These are phyloP conservation scores for Drosophila leonis DNA, from an alignment of 2,888 invertebrate species.

Conservation along the genomic window DNA sequence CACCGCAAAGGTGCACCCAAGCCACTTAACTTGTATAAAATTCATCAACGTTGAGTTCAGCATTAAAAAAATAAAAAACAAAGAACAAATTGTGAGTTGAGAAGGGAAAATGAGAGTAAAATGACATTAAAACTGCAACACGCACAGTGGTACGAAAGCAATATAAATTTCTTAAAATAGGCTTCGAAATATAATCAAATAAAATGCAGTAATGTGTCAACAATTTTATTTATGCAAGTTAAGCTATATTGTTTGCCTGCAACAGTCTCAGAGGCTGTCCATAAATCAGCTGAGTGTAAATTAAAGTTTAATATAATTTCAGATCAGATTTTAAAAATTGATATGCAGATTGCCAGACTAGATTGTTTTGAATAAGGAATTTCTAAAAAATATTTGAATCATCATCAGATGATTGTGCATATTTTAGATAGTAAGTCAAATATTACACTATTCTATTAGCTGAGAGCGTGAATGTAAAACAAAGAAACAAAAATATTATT, in stretches of 20 bases:
- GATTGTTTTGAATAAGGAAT: too few relatives aligned
- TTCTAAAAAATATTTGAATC: neutral
- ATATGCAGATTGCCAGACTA: too few relatives aligned
- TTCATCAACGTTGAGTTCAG: slow-evolving; percentile 50
- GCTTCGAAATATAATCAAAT: neutral
- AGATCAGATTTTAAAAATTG: too few relatives aligned
- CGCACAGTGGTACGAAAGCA: slow-evolving; percentile 28
- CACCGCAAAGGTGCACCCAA: slow-evolving; percentile 28
- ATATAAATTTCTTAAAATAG: neutral
- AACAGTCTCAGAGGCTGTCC: too few relatives aligned
- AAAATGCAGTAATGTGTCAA: too few relatives aligned
- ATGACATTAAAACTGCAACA: slow-evolving; percentile 27
- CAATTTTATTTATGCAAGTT: too few relatives aligned
- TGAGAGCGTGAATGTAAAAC: neutral
- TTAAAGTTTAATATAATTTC: too few relatives aligned
- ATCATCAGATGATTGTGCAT: too few relatives aligned
- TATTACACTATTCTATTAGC: too few relatives aligned
- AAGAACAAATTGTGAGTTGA: slow-evolving; percentile 1
- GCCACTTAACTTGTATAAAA: slow-evolving; percentile 53
- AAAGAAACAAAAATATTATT: neutral
- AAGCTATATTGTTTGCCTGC: too few relatives aligned
- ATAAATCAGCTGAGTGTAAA: too few relatives aligned
- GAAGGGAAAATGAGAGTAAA: slow-evolving; percentile 5
- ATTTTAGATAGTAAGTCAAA: neutral
- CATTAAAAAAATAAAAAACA: slow-evolving; percentile 21